Percentiles rank a stretch among this genome's conserved stretches.
phyloP scores from a whole-genome alignment of 1,140 invertebrate genomes.

The Ruditapes philippinarum region DNA sequence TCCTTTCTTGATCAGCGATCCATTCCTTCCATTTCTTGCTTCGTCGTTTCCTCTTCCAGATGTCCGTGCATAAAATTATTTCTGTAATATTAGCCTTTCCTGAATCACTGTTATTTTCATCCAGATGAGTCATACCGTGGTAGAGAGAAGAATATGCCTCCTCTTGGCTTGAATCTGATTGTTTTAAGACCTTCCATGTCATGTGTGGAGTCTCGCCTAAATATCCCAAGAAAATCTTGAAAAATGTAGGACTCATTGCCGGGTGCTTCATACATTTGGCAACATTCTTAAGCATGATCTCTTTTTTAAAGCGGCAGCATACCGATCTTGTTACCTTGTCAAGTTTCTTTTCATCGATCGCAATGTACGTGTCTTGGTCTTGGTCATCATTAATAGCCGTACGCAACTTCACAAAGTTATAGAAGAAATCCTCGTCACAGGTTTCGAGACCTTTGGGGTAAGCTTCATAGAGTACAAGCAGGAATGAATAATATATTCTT shows the following conservation, averaged over 20 bases:
- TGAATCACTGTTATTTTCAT: not conserved
- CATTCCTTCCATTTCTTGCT: not conserved
- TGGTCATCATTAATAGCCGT: not conserved
- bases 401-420: not conserved
- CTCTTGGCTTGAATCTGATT: not conserved
- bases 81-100: not conserved
- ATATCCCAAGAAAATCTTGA: not conserved
- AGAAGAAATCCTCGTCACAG: not conserved
- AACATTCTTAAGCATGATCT: not conserved
- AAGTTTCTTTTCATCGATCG: not conserved
- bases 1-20: not conserved
- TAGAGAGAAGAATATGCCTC: not conserved
- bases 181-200: not conserved
- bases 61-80: not conserved
- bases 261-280: conserved; percentile 3
- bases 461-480: not conserved
- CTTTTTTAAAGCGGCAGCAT: not conserved
- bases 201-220: not conserved
- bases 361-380: not conserved
- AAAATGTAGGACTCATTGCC: not conserved
- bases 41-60: not conserved
- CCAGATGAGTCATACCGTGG: not conserved
- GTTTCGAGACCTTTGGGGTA: not conserved
- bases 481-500: not conserved
- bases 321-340: not conserved